Percentiles rank a stretch among this genome's conserved stretches.
Evolutionary conservation across 2,113 vertebrate species (phyloP).

Genomic region (Plestiodon gilberti): DNA sequence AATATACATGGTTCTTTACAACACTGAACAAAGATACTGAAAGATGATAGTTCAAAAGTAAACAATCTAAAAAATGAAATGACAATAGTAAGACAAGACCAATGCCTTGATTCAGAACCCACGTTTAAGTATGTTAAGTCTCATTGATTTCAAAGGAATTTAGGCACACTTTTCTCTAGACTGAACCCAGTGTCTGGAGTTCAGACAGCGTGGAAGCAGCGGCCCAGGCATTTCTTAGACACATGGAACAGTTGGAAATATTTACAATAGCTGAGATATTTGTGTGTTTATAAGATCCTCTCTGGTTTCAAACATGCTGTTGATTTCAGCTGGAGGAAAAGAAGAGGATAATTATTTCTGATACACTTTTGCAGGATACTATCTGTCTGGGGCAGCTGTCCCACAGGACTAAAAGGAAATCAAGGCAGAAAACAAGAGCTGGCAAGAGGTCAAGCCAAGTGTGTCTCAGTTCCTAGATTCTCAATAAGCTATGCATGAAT

Average conservation of each 20-base stretch:
- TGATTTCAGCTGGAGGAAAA: slow-evolving; percentile 59
- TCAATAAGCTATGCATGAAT: slow-evolving; percentile 7
- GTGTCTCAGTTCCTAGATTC: slow-evolving; percentile 14
- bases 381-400: slow-evolving; percentile 19
- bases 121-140: not conserved
- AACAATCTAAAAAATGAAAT: not conserved
- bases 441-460: slow-evolving; percentile 3
- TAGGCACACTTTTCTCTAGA: slow-evolving; percentile 3
- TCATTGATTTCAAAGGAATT: slow-evolving; percentile 8
- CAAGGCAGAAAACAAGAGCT: slow-evolving; percentile 33
- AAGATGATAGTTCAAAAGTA: not conserved
- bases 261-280: slow-evolving; percentile 56
- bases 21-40: not conserved
- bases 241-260: slow-evolving; percentile 51
- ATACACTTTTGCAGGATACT: not conserved
- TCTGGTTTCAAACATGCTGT: slow-evolving; percentile 63
- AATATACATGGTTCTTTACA: not conserved
- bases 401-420: slow-evolving; percentile 27
- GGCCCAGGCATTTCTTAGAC: slow-evolving; percentile 53
- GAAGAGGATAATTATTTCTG: slow-evolving; percentile 48
- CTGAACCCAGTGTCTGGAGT: not conserved
- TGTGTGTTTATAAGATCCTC: slow-evolving; percentile 56
- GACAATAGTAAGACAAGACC: not conserved
- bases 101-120: not conserved
- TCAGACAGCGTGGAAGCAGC: not conserved